Base-by-base conservation (phyloP, 2,888 invertebrate genomes). In the Apamea monoglypha region DNA sequence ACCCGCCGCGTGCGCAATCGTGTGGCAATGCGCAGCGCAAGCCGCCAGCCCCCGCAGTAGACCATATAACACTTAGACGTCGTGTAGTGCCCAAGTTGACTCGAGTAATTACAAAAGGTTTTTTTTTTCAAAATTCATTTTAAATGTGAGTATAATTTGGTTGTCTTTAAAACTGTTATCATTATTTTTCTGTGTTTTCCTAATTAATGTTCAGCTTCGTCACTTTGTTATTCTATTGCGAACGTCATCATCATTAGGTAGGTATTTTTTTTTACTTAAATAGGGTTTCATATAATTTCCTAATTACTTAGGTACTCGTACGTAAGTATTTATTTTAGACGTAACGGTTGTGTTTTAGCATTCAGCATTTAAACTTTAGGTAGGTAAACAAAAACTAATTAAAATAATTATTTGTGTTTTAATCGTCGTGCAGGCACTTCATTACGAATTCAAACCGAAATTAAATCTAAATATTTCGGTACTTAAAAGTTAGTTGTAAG, bases 1-100 rank as follows among this genome's bases (percentile, higher is more conserved):
- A 63, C 76, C 2, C 36, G 50, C 59, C 61, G 40, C 40, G n/a
- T 25, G 12, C 63, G 76, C 76, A 74, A 76, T 63, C 63, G 76
- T 76, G 36, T 40, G 40, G 76, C 61, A 76, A 76, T 50, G 63
- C n/a, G 50, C 4, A 25, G 50, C 50, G 76, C 74, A 29, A 36
- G 18, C 25, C 16, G n/a, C 1, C 63, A 40, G 47, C 50, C 12
- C 2, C 12, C 36, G 40, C 63, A 63, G 21, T 36, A 10, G 63
- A 40, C 18, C 29, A 25, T 12, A 63, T 25, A 12, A 61, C 47
- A 25, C 75, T 44, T 25, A 12, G 12, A 18, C 12, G 4, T 4
- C 74, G 74, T 12, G 76, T 40, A 74, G 74, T 74, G 76, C 36
- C 12, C 36, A 18, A 71, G n/a, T 12, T n/a, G 5, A n/a, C n/a